Evolutionary conservation across 2,797 vertebrate species (phyloP).

Genomic region (Benthosema pterotum): DNA sequence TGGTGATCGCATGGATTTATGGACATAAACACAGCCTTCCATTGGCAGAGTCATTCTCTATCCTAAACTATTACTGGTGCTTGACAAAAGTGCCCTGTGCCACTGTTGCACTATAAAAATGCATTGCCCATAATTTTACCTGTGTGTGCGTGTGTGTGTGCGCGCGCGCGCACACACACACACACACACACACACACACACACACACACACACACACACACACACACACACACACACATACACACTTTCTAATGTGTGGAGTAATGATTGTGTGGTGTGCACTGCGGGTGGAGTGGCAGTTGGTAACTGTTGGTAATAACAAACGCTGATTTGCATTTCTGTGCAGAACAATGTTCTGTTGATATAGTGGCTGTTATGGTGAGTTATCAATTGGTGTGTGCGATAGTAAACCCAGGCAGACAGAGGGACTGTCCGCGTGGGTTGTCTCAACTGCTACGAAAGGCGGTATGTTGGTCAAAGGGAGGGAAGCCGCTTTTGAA

Average conservation of each 20-base stretch:
- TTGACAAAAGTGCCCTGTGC: too few species aligned
- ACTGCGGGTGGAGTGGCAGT: constrained; percentile 32
- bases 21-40: too few species aligned
- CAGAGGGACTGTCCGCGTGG: background rate
- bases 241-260: background rate
- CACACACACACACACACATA: background rate
- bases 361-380: constrained; percentile 23
- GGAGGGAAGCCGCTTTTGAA: constrained; percentile 47
- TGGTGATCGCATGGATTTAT: too few species aligned
- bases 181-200: background rate
- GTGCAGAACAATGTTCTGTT: constrained; percentile 19
- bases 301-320: constrained; percentile 32
- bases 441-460: constrained; percentile 15
- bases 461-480: constrained; percentile 36
- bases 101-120: background rate
- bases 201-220: background rate
- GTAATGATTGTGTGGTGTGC: background rate
- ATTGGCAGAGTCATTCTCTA: too few species aligned
- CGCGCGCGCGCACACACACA: background rate
- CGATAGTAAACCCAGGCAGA: constrained; percentile 15
- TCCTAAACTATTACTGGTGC: too few species aligned
- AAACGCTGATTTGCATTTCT: constrained; percentile 48
- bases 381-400: constrained; percentile 18
- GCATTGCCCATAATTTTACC: background rate
- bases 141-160: background rate